Percentiles rank a stretch among this genome's conserved stretches.
Conservation (phyloP, 2,888 invertebrate genomes). For the Brachylomia viminalis region DNA sequence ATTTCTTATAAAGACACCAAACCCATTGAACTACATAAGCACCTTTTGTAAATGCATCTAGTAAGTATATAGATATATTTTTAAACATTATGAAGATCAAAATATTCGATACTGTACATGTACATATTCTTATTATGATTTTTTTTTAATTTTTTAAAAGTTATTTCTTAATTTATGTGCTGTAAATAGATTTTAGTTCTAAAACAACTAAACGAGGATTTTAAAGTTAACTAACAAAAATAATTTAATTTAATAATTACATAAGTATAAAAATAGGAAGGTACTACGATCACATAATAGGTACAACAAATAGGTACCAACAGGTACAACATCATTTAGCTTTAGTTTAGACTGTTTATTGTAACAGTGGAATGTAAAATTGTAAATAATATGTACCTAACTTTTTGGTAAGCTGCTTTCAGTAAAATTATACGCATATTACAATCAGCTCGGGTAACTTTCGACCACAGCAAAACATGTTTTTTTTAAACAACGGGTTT, state of each 20-base stretch:
- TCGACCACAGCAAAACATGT: background rate
- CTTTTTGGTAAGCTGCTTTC: slow-evolving; percentile 42
- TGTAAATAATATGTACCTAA: slow-evolving; percentile 29
- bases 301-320: too few species aligned
- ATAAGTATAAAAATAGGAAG: slow-evolving; percentile 64
- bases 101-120: slow-evolving; percentile 46
- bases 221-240: slow-evolving; percentile 59
- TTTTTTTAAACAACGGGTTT: background rate
- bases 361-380: slow-evolving; percentile 59
- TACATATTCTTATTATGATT: background rate
- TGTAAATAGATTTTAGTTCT: slow-evolving; percentile 56
- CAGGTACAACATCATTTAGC: slow-evolving; percentile 57
- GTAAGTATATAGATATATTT: slow-evolving; percentile 31
- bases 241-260: slow-evolving; percentile 64
- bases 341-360: slow-evolving; percentile 25
- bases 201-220: slow-evolving; percentile 54
- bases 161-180: slow-evolving; percentile 48
- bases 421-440: slow-evolving; percentile 13
- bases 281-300: slow-evolving; percentile 67
- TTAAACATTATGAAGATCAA: slow-evolving; percentile 46
- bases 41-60: slow-evolving; percentile 52
- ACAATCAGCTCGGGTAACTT: background rate
- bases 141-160: slow-evolving; percentile 13
- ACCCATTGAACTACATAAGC: slow-evolving; percentile 49
- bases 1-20: slow-evolving; percentile 31